Conservation (phyloP, 2,113 vertebrate genomes). For the Leptobrachium leishanense region DNA sequence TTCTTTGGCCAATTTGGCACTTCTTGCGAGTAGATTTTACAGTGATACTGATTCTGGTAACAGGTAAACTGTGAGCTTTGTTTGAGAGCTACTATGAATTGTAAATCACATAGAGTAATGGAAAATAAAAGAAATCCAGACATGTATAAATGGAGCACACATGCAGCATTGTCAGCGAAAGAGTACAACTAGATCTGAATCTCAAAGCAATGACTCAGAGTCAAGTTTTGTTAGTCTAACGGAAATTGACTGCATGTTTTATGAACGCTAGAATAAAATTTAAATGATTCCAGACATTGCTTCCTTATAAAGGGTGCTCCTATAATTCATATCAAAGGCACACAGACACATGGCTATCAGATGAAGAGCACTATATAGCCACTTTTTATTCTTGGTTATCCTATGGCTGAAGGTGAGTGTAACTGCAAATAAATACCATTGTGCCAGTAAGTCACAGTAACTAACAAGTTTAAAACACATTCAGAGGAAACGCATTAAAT, state of each 20-base stretch:
- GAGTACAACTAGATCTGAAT: constrained; percentile 45
- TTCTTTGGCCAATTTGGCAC: too few relatives aligned
- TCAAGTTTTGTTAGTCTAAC: constrained; percentile 52
- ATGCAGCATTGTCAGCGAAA: constrained; percentile 33
- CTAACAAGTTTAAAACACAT: too few relatives aligned
- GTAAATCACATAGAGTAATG: constrained; percentile 19
- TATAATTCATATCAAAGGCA: not conserved
- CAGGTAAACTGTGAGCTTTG: not conserved
- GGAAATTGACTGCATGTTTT: constrained; percentile 59
- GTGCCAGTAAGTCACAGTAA: too few relatives aligned
- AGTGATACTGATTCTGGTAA: too few relatives aligned
- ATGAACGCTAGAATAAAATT: constrained; percentile 53
- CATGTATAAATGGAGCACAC: constrained; percentile 35
- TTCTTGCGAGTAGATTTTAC: too few relatives aligned
- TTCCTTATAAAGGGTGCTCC: constrained; percentile 33
- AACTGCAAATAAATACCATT: too few relatives aligned
- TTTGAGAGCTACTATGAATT: constrained; percentile 17
- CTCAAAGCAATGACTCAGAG: constrained; percentile 37
- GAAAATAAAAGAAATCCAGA: constrained; percentile 36
- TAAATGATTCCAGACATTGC: constrained; percentile 54
- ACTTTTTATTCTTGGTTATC: too few relatives aligned
- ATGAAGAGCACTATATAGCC: not conserved
- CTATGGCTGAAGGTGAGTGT: too few relatives aligned
- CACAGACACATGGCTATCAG: not conserved
- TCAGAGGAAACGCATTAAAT: too few relatives aligned